These are phyloP conservation scores for Rhabdomys pumilio DNA, from an alignment of 2,797 vertebrate genomes.

Conservation along the genomic window DNA sequence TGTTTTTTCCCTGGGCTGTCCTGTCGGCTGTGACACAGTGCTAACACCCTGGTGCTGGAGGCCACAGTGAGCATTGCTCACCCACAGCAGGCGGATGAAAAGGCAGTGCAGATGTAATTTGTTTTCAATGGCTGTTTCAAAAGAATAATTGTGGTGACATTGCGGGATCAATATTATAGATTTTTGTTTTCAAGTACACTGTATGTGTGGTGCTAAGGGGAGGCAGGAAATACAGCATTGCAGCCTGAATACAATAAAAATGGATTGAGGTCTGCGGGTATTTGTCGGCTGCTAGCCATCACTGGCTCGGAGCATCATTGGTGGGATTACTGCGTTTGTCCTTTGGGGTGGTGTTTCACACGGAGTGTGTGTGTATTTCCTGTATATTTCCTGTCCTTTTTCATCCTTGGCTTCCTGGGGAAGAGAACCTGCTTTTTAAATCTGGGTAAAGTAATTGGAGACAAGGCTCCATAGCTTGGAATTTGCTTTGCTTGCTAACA, in stretches of 20 bases:
- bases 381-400: constrained; percentile 86
- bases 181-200: constrained; percentile 99
- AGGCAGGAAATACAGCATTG: constrained; percentile 98
- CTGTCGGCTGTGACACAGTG: constrained; percentile 92
- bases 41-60: constrained; percentile 90
- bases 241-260: constrained; percentile 99
- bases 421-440: constrained; percentile 90
- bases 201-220: constrained; percentile 99
- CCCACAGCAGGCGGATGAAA: constrained; percentile 98
- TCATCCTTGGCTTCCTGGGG: constrained; percentile 88
- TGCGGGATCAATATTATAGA: constrained; percentile 99
- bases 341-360: constrained; percentile 93
- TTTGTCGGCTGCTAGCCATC: constrained; percentile 96
- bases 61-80: constrained; percentile 96
- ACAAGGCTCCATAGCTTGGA: constrained; percentile 82
- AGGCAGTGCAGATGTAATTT: constrained; percentile 99
- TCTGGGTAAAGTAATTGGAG: constrained; percentile 89
- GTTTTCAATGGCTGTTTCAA: constrained; percentile 99
- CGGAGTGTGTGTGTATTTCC: constrained; percentile 87
- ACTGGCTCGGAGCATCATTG: constrained; percentile 94
- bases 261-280: constrained; percentile 97
- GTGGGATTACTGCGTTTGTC: constrained; percentile 95
- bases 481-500: constrained; percentile 47
- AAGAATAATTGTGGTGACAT: constrained; percentile 99
- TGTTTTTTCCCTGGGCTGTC: constrained; percentile 78